These are phyloP conservation scores for Hippocampus comes DNA, from an alignment of 2,113 vertebrate species.

Conservation along the genomic window DNA sequence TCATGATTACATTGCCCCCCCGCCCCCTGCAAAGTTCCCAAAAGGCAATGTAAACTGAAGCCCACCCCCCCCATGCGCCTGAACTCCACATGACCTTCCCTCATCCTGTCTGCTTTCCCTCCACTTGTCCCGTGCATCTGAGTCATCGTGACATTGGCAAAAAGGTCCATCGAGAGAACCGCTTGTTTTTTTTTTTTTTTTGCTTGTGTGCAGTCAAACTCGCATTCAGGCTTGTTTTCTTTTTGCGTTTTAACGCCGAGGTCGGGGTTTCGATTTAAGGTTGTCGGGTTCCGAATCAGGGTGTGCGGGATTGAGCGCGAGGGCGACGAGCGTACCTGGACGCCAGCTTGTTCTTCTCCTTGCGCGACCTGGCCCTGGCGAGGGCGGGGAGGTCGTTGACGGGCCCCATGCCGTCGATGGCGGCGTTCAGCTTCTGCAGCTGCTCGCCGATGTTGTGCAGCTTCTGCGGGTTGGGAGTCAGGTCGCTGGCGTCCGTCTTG, in stretches of 20 bases:
- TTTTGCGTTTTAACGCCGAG: no score
- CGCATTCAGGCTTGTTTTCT: not conserved
- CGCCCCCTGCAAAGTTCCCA: conserved; percentile 14
- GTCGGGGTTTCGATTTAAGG: no score
- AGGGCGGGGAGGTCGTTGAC: conserved; percentile 71
- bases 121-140: conserved; percentile 31
- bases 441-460: conserved; percentile 74
- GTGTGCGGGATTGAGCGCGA: no score
- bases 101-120: conserved; percentile 42
- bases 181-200: no score
- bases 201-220: not conserved
- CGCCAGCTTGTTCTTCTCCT: conserved; percentile 77
- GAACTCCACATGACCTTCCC: conserved; percentile 54
- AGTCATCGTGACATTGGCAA: not conserved
- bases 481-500: conserved; percentile 73
- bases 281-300: no score
- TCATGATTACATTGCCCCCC: not conserved
- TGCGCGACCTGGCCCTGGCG: conserved; percentile 70
- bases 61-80: conserved; percentile 11
- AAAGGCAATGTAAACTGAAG: conserved; percentile 17
- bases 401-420: conserved; percentile 72
- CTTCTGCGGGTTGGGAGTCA: conserved; percentile 74
- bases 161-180: not conserved
- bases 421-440: conserved; percentile 72
- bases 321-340: conserved; percentile 57